Evolutionary conservation across 2,888 invertebrate genomes (phyloP).

Genomic region (Drosophila subquinaria): DNA sequence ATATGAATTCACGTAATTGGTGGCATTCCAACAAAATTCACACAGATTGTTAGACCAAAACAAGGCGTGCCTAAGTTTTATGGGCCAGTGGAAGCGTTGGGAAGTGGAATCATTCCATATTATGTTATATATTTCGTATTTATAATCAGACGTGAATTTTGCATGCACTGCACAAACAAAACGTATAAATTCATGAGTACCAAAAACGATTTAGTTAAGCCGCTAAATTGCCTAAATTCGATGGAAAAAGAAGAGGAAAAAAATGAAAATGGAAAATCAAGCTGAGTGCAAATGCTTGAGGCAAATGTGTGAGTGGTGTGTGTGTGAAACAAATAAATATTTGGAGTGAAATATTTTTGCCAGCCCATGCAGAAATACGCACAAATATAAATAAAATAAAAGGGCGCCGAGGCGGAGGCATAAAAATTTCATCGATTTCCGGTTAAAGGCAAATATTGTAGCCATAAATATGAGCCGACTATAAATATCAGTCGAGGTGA

Average conservation of each 20-base stretch:
- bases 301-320: slow-evolving; percentile 20
- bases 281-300: slow-evolving; percentile 65
- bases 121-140: slow-evolving; percentile 23
- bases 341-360: slow-evolving; percentile 49
- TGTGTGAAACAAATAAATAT: slow-evolving; percentile 29
- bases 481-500: slow-evolving; percentile 63
- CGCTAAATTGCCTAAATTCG: slow-evolving; percentile 78
- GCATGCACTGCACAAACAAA: slow-evolving; percentile 80
- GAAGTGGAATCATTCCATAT: slow-evolving; percentile 16
- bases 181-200: slow-evolving; percentile 78
- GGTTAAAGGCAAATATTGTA: slow-evolving; percentile 81
- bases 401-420: slow-evolving; percentile 66
- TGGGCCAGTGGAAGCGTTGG: slow-evolving; percentile 33
- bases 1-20: slow-evolving; percentile 61
- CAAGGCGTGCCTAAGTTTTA: slow-evolving; percentile 35
- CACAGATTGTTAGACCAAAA: slow-evolving; percentile 23
- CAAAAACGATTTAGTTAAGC: slow-evolving; percentile 77
- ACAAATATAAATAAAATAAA: slow-evolving; percentile 68
- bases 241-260: slow-evolving; percentile 29
- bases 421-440: slow-evolving; percentile 82
- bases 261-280: slow-evolving; percentile 65
- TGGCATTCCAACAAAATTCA: slow-evolving; percentile 7
- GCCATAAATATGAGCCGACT: slow-evolving; percentile 80
- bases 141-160: slow-evolving; percentile 53
- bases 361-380: slow-evolving; percentile 61